These are phyloP conservation scores for Indicator maculatus DNA, from an alignment of 2,113 vertebrate species.

Conservation along the genomic window DNA sequence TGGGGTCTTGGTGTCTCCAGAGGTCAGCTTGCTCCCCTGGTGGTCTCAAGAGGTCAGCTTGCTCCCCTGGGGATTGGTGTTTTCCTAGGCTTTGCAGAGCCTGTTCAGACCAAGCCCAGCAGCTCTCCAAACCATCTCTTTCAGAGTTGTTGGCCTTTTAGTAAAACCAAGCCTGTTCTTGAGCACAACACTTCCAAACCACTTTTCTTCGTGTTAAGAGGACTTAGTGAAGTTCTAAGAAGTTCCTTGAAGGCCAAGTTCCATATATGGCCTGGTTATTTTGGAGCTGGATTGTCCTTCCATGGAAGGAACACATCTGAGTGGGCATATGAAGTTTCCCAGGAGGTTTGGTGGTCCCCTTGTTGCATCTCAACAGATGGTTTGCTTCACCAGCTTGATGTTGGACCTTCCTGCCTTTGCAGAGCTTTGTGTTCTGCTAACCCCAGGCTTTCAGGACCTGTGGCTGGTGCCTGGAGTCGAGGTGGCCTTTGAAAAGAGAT, in stretches of 20 bases:
- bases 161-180: fast-evolving
- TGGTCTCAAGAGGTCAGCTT: no score
- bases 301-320: not conserved
- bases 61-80: no score
- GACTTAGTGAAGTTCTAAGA: not conserved
- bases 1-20: no score
- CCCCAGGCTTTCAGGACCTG: not conserved
- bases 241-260: not conserved
- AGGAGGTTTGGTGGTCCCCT: not conserved
- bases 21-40: no score
- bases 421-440: not conserved
- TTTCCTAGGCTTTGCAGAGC: not conserved
- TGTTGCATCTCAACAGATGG: not conserved
- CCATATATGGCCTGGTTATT: not conserved
- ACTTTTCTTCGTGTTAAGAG: not conserved
- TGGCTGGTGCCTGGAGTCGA: not conserved
- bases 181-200: not conserved
- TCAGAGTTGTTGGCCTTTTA: not conserved
- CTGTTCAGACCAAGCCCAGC: fast-evolving
- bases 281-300: not conserved
- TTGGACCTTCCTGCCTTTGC: not conserved
- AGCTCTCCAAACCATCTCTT: fast-evolving
- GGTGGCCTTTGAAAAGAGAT: not conserved
- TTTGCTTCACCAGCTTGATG: not conserved
- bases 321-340: not conserved